Conservation (phyloP, 2,113 vertebrate genomes). For the Carlito syrichta region DNA sequence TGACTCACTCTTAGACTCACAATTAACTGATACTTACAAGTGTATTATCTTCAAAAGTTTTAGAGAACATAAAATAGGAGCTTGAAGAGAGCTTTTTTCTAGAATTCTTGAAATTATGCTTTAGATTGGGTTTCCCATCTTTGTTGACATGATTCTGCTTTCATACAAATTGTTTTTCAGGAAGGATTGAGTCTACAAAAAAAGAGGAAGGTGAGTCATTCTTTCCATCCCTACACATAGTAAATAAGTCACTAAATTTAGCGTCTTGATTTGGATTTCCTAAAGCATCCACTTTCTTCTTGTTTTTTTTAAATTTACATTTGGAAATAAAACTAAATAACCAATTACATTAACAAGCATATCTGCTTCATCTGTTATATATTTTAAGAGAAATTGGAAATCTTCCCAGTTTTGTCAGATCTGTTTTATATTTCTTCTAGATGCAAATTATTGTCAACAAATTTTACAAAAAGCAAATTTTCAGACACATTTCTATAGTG, state of each 20-base stretch:
- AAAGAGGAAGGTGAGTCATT: constrained; percentile 23
- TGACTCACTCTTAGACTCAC: neutral
- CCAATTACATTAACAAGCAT: neutral
- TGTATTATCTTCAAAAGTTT: neutral
- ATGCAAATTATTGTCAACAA: neutral
- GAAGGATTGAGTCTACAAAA: constrained; percentile 18
- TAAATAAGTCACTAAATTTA: constrained; percentile 31
- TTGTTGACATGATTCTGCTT: neutral
- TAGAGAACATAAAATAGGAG: neutral
- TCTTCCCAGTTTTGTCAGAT: neutral
- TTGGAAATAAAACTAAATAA: constrained; percentile 9
- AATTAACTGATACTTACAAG: neutral
- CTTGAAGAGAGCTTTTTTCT: neutral
- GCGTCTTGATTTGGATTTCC: neutral
- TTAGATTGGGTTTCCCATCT: neutral
- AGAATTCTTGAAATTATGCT: neutral
- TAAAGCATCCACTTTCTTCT: neutral
- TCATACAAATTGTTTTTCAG: constrained; percentile 14
- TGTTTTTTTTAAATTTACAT: neutral
- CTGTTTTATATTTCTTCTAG: neutral
- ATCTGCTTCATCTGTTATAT: neutral
- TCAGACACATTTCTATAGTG: neutral
- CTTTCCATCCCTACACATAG: neutral
- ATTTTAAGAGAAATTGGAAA: neutral
- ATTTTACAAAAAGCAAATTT: neutral